Evolutionary conservation across 2,797 vertebrate species (phyloP).

Genomic region (Sparidentex hasta): DNA sequence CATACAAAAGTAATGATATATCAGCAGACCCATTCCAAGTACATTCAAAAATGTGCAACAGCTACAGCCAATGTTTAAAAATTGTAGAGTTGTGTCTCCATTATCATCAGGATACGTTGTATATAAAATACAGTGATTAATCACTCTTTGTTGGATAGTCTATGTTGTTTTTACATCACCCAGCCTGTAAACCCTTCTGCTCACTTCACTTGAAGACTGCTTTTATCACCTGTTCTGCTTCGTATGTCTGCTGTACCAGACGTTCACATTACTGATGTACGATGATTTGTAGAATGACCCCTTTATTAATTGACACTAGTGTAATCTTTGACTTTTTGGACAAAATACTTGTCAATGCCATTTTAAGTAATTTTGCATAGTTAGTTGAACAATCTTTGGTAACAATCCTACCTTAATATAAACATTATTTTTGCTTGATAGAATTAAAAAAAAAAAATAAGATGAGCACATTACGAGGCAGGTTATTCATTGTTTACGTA

Average conservation of each 20-base stretch:
- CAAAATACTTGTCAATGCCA: neutral
- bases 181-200: neutral
- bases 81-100: neutral
- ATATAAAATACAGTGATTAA: neutral
- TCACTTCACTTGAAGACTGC: neutral
- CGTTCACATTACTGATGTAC: neutral
- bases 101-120: neutral
- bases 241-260: neutral
- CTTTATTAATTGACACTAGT: neutral
- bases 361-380: slow-evolving; percentile 23
- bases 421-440: neutral
- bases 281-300: neutral
- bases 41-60: slow-evolving; percentile 2
- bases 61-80: neutral
- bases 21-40: neutral
- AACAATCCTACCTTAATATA: neutral
- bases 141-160: neutral
- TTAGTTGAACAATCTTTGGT: slow-evolving; percentile 15
- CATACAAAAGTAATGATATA: neutral
- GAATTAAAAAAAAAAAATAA: too few relatives aligned
- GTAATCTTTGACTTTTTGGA: neutral
- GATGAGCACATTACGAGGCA: too few relatives aligned
- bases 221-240: slow-evolving; percentile 4
- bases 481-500: too few relatives aligned
- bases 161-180: neutral